phyloP scores from a whole-genome alignment of 2,888 invertebrate species.

The Troides oblongomaculatus region DNA sequence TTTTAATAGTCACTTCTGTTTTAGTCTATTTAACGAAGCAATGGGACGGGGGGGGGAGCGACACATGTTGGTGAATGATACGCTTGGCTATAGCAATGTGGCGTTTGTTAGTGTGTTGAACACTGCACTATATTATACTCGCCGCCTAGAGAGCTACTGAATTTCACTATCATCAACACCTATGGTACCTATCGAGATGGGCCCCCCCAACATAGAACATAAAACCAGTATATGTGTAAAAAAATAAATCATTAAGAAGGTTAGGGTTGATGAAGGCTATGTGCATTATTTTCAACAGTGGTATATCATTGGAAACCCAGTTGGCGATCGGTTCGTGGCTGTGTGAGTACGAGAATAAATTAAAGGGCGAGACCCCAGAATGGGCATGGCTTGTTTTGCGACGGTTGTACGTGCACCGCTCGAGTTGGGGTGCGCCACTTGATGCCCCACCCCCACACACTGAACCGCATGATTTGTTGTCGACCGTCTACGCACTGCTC shows the following conservation, averaged over 20 bases:
- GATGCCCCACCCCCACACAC: conserved; percentile 45
- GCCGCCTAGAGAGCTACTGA: too few relatives aligned
- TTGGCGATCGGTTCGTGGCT: conserved; percentile 55
- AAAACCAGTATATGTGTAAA: too few relatives aligned
- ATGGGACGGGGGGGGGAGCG: too few relatives aligned
- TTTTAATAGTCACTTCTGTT: neutral
- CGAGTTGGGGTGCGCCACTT: conserved; percentile 48
- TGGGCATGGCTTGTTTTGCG: conserved; percentile 59
- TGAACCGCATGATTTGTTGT: conserved; percentile 43
- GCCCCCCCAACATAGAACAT: neutral
- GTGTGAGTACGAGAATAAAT: conserved; percentile 34
- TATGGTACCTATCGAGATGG: neutral
- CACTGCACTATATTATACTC: too few relatives aligned
- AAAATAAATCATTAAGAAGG: too few relatives aligned
- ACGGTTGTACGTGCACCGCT: conserved; percentile 53
- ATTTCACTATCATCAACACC: too few relatives aligned
- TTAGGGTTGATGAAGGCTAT: too few relatives aligned
- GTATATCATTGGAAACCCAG: conserved; percentile 57
- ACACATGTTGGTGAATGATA: too few relatives aligned
- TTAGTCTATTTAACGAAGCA: neutral
- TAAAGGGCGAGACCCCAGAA: conserved; percentile 40
- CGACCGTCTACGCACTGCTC: conserved; percentile 51
- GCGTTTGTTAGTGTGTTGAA: too few relatives aligned
- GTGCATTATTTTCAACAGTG: conserved; percentile 45
- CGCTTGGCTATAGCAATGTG: too few relatives aligned